Conservation (phyloP, 2,113 vertebrate species). For the Nothoprocta pentlandii region DNA sequence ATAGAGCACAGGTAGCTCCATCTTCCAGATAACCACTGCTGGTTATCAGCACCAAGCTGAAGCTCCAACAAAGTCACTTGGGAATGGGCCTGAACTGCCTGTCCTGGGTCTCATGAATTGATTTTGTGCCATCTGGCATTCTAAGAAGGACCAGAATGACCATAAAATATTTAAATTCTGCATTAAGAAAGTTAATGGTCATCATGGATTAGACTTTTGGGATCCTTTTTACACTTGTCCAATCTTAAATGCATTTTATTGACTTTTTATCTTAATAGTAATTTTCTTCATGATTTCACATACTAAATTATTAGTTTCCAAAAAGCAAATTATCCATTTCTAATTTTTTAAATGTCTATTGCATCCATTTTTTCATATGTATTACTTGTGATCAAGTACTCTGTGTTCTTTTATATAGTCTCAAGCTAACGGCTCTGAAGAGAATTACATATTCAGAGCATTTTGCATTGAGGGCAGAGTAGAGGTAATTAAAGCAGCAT, state of each 20-base stretch:
- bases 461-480: background rate
- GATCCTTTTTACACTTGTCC: background rate
- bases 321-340: background rate
- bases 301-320: background rate
- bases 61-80: background rate
- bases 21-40: background rate
- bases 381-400: background rate
- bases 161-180: background rate
- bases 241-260: background rate
- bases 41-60: background rate
- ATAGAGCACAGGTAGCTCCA: background rate
- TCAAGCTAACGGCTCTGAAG: background rate
- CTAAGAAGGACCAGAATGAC: background rate
- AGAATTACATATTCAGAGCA: slow-evolving; percentile 12
- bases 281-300: background rate
- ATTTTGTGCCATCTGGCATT: background rate
- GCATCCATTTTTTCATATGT: background rate
- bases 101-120: background rate
- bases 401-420: background rate
- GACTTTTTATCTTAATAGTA: background rate
- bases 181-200: background rate
- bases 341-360: background rate
- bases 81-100: accelerated
- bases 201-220: background rate
- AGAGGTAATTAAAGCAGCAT: background rate